Base-by-base conservation (phyloP, 2,888 invertebrate genomes). In the Melanargia galathea region DNA sequence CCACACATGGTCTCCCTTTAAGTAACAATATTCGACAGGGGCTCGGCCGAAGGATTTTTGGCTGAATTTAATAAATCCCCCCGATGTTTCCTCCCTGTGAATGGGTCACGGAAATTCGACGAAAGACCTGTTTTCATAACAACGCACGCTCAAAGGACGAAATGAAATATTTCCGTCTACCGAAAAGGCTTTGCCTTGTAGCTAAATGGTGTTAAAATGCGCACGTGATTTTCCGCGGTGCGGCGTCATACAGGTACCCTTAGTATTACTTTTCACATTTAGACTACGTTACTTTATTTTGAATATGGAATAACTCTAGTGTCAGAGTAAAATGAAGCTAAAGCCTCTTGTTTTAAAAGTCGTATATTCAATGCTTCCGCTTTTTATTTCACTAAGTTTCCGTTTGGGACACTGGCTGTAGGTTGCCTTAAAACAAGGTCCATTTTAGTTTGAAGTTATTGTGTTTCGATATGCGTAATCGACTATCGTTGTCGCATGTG, bases 51-150 rank as follows among this genome's bases (percentile, higher is more conserved):
- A 72, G 75, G 70, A 69, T 57, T 74, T 77, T 75, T 63, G 68
- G 74, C 75, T 72, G 76, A 75, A 82, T 83, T 84, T 81, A 83
- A 84, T 86, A 83, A 83, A 84, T 85, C 80, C 78, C 75, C 70
- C 73, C 76, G 72, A 78, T 80, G 80, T 79, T 82, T 80, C 79
- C 77, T 78, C 73, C 55, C 73, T 67, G 62, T 79, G 79, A 81
- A 79, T 79, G 74, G 75, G 66, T 64, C 68, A 30, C 74, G 78
- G 78, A 76, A 78, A 73, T 77, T 71, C 70, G 68, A 46, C 68
- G 65, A 75, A 75, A 77, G 76, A 76, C 76, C 75, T 78, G 78
- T 79, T 81, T 80, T 81, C 82, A 80, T 79, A 82, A 81, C 78
- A 78, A 75, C 71, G 67, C 73, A 67, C 66, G 71, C 66, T 75